Evolutionary conservation across 2,113 vertebrate species (phyloP), one percentile per base, ranked within the genome.

Genomic region (Shinisaurus crocodilurus): DNA sequence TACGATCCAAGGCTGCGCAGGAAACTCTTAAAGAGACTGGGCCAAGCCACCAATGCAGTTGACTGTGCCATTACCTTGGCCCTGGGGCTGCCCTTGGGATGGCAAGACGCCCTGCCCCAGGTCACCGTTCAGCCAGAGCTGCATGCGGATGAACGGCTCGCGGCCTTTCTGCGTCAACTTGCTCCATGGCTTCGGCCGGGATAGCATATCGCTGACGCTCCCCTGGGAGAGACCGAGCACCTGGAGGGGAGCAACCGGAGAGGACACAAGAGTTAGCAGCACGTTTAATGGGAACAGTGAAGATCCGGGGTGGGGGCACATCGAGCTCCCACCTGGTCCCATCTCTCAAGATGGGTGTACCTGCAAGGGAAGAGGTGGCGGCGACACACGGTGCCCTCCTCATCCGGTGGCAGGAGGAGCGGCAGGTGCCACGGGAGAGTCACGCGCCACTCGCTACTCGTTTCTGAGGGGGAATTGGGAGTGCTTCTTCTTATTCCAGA

Each of bases 111-210:
- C 98, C 95, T 98, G 98, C 91, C 98, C 98, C 94, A 98, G 98
- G 95, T 99, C 98, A 90, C 98, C 98, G n/a, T 99, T 99, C 94
- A 99, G 97, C 99, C 99, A 99, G 89, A 99, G 98, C 96, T 99
- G 99, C 98, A 99, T 99, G 94, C 98, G 98, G 96, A 99, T 98
- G 97, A 98, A 99, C 92, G 98, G 98, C 96, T 99, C 99, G 70
- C 98, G 97, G 97, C 98, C 98, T 97, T 98, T 98, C 97, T 99
- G 98, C 90, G 98, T 98, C 97, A 98, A 95, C 97, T 99, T 99
- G 96, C 98, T 99, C 99, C 98, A 99, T 15, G 98, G 98, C 97
- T 99, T 99, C 90, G 98, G 98, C 95, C 98, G 98, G 93, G 98
- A 98, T 92, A 99, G 97, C 97, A 98, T 98, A 97, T 99, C 99